Percentiles rank a stretch among this genome's conserved stretches.
These are phyloP conservation scores for Fratercula arctica DNA, from an alignment of 2,797 vertebrate genomes.

Conservation along the genomic window DNA sequence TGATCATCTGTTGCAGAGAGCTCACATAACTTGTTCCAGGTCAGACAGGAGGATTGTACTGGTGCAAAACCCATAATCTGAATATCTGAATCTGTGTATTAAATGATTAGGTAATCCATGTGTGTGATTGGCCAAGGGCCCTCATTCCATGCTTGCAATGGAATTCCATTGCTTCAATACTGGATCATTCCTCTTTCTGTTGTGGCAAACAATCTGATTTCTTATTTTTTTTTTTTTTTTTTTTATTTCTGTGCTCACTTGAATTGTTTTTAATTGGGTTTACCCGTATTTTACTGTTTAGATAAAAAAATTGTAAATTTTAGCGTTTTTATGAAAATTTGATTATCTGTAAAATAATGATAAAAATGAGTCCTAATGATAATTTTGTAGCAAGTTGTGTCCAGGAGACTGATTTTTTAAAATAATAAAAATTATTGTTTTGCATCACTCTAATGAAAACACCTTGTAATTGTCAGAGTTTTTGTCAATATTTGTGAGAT, in stretches of 20 bases:
- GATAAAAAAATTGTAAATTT: neutral
- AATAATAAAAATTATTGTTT: neutral
- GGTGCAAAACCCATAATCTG: neutral
- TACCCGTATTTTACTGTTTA: neutral
- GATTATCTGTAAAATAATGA: neutral
- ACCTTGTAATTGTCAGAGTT: neutral
- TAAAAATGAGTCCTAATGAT: neutral
- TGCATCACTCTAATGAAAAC: neutral
- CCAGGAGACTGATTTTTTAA: neutral
- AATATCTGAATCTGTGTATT: neutral
- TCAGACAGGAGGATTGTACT: neutral
- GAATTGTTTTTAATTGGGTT: neutral
- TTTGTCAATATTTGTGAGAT: neutral
- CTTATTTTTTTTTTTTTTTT: neutral
- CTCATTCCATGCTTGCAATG: neutral
- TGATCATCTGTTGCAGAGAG: neutral
- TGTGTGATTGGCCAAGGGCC: neutral
- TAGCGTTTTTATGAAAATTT: neutral
- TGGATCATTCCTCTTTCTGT: neutral
- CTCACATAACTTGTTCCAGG: neutral
- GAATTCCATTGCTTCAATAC: neutral
- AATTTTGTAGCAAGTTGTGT: neutral
- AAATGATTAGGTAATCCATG: neutral
- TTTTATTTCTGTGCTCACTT: neutral
- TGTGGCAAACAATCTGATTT: neutral